phyloP scores from a whole-genome alignment of 2,888 invertebrate genomes.

The Pachydiplax longipennis region DNA sequence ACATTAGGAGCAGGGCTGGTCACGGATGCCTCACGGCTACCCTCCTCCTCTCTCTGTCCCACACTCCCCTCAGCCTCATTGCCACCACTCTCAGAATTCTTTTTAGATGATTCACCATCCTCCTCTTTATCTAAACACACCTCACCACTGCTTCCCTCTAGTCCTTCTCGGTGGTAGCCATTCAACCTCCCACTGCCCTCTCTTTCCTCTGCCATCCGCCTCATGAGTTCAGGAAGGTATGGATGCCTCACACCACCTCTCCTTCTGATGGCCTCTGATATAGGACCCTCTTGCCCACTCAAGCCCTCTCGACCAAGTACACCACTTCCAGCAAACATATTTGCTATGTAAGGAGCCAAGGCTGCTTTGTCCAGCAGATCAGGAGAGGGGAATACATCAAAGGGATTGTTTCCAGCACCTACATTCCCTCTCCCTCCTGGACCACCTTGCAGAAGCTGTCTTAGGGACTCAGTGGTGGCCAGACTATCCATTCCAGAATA shows the following conservation, averaged over 20 bases:
- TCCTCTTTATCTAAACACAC: background rate
- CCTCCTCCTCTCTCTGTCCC: constrained; percentile 54
- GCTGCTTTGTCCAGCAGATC: constrained; percentile 60
- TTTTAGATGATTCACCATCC: background rate
- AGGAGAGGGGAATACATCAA: constrained; percentile 11
- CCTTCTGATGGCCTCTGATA: background rate
- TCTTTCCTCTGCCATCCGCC: constrained; percentile 66
- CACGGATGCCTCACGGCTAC: constrained; percentile 57
- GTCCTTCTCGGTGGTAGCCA: constrained; percentile 47
- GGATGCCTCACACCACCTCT: constrained; percentile 50
- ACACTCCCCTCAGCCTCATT: constrained; percentile 59
- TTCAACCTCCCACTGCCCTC: constrained; percentile 55
- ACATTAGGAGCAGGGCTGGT: constrained; percentile 63
- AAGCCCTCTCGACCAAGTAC: constrained; percentile 58
- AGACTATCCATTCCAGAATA: constrained; percentile 61
- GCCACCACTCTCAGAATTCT: constrained; percentile 54
- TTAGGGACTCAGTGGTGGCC: constrained; percentile 63
- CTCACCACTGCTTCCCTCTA: constrained; percentile 57
- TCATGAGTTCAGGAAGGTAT: constrained; percentile 65
- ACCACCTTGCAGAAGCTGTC: constrained; percentile 61
- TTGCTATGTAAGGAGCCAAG: constrained; percentile 65
- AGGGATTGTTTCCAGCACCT: background rate
- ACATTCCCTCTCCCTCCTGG: constrained; percentile 50
- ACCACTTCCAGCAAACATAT: constrained; percentile 60
- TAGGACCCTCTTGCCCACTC: constrained; percentile 21